A percentile compares a stretch with the other conserved stretches of the same genome.
Conservation (phyloP, 1,140 invertebrate species). For the Ridgeia piscesae region DNA sequence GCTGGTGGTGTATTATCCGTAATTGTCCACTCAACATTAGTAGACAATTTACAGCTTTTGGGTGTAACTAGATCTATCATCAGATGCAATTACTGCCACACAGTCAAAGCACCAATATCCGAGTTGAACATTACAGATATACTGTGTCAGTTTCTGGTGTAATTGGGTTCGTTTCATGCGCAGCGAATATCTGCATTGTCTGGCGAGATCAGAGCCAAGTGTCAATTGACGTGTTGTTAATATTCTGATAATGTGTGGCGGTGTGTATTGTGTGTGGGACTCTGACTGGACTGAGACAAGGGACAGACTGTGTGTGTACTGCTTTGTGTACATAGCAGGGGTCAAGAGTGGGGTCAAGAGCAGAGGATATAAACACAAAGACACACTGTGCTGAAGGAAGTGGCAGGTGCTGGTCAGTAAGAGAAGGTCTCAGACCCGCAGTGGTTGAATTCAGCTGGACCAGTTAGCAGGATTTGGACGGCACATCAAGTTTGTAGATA, state of each 20-base stretch:
- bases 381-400: background rate
- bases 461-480: background rate
- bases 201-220: background rate
- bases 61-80: background rate
- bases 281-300: background rate
- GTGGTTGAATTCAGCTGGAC: background rate
- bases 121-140: background rate
- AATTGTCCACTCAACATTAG: background rate
- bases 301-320: background rate
- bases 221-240: background rate
- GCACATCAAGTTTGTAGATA: background rate
- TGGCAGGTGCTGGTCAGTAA: background rate
- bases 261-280: background rate
- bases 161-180: background rate
- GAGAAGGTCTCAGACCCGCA: background rate
- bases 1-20: background rate
- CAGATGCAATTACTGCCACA: background rate
- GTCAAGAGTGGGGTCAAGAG: background rate
- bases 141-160: background rate
- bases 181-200: background rate
- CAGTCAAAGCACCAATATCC: background rate
- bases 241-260: background rate
- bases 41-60: conserved; percentile 1
- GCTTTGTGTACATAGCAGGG: background rate
- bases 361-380: background rate